Percentiles rank a stretch among this genome's conserved stretches.
phyloP scores from a whole-genome alignment of 1,140 invertebrate genomes.

The Platyura marginata region DNA sequence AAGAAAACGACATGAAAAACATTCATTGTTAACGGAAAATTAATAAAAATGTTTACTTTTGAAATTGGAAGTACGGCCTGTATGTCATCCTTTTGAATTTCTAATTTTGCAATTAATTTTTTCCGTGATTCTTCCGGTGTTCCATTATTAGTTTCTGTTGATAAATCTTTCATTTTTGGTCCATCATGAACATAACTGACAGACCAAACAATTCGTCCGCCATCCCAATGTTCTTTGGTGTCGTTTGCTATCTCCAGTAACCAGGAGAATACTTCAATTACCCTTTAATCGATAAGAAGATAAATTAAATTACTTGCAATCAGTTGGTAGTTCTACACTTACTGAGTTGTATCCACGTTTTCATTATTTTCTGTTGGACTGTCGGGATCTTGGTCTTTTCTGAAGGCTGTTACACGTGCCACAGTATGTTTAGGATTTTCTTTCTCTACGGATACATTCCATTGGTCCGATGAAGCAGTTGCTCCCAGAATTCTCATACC shows the following conservation, averaged over 20 bases:
- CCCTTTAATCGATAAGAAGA: conserved; percentile 28
- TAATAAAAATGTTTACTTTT: conserved; percentile 42
- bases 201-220: conserved; percentile 63
- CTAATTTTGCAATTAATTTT: conserved; percentile 63
- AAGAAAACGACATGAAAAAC: not conserved
- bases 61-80: conserved; percentile 86
- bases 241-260: conserved; percentile 75
- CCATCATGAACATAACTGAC: conserved; percentile 49
- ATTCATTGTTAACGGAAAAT: not conserved
- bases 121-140: conserved; percentile 36
- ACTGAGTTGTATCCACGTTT: conserved; percentile 2
- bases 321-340: not conserved
- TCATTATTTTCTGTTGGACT: conserved; percentile 2
- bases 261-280: conserved; percentile 78
- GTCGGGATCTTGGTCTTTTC: conserved; percentile 32
- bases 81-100: conserved; percentile 87
- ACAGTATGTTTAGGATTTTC: conserved; percentile 63
- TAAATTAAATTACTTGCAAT: too few relatives aligned
- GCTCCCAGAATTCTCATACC: conserved; percentile 67
- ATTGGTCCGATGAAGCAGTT: conserved; percentile 51
- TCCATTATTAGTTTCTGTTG: not conserved
- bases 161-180: conserved; percentile 27
- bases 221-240: conserved; percentile 53
- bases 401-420: conserved; percentile 67
- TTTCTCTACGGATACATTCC: conserved; percentile 65